These are phyloP conservation scores for Mythimna vitellina DNA, from an alignment of 2,888 invertebrate species.

Conservation along the genomic window DNA sequence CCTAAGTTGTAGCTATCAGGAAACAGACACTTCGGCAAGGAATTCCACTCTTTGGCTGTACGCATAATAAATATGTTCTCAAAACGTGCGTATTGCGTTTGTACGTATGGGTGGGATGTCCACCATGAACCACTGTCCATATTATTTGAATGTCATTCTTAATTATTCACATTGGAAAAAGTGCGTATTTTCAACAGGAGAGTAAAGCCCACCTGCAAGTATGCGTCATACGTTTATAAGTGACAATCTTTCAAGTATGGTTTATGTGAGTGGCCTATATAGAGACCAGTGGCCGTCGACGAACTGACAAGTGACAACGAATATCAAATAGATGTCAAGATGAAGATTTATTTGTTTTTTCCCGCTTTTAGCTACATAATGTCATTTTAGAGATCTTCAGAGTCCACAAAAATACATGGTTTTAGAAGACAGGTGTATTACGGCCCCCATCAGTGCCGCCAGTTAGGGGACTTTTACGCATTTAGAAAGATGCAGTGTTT, in stretches of 20 bases:
- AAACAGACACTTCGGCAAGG: too few species aligned
- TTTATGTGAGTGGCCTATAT: constrained; percentile 9
- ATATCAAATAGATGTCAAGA: constrained; percentile 19
- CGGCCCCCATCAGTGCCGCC: too few species aligned
- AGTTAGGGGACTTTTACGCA: not conserved
- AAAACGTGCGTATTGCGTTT: too few species aligned
- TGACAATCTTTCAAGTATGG: not conserved
- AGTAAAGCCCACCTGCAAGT: constrained; percentile 9
- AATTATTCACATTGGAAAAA: not conserved
- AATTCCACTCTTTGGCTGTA: too few species aligned
- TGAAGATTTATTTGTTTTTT: constrained; percentile 5
- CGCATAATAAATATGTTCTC: too few species aligned
- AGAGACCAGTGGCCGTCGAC: not conserved
- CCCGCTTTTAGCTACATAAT: not conserved
- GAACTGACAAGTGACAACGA: constrained; percentile 7
- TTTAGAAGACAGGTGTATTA: not conserved
- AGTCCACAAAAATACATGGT: not conserved
- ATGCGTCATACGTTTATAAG: constrained; percentile 17
- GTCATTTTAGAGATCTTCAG: not conserved
- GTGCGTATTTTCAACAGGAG: not conserved
- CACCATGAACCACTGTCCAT: too few species aligned
- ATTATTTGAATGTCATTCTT: not conserved
- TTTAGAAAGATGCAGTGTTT: not conserved
- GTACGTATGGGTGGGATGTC: too few species aligned
- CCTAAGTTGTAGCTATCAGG: too few species aligned